Percentiles rank a stretch among this genome's conserved stretches.
These are phyloP conservation scores for Mesorhabditis spiculigera DNA, from an alignment of 2,888 invertebrate genomes.

Conservation along the genomic window DNA sequence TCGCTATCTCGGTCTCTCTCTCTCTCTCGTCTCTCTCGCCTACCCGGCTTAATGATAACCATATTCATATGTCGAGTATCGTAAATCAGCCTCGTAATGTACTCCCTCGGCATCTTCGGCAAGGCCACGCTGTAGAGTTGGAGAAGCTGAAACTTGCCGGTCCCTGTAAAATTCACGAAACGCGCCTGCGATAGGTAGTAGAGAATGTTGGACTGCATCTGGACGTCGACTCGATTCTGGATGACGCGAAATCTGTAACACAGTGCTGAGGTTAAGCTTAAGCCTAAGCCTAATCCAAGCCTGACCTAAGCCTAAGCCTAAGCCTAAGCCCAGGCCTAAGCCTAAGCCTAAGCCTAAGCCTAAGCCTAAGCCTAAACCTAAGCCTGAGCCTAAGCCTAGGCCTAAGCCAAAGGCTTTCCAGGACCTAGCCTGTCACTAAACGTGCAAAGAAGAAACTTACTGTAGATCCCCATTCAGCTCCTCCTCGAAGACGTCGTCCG, in stretches of 20 bases:
- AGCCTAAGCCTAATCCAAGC: too few species aligned
- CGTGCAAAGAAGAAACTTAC: slow-evolving; percentile 5
- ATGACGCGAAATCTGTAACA: background rate
- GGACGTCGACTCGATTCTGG: slow-evolving; percentile 5
- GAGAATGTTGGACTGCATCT: background rate
- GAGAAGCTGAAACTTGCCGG: slow-evolving; percentile 42
- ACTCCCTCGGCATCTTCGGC: slow-evolving; percentile 86
- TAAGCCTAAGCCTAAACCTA: too few species aligned
- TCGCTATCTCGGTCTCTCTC: background rate
- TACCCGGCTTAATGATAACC: slow-evolving; percentile 61
- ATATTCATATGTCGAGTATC: slow-evolving; percentile 68
- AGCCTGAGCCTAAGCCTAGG: too few species aligned
- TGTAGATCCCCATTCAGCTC: background rate
- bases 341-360: too few species aligned
- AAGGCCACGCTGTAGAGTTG: slow-evolving; percentile 77
- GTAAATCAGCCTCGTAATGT: slow-evolving; percentile 88
- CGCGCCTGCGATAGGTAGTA: background rate
- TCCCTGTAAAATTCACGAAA: background rate
- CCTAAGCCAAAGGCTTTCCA: too few species aligned
- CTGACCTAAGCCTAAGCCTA: too few species aligned
- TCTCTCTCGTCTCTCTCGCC: slow-evolving; percentile 57
- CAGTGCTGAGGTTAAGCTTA: too few species aligned
- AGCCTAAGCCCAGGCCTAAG: too few species aligned
- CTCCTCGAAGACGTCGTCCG: slow-evolving; percentile 5
- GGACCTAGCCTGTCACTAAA: background rate